A percentile compares a stretch with the other conserved stretches of the same genome.
Conservation (phyloP, 2,113 vertebrate genomes). For the Macrotis lagotis region DNA sequence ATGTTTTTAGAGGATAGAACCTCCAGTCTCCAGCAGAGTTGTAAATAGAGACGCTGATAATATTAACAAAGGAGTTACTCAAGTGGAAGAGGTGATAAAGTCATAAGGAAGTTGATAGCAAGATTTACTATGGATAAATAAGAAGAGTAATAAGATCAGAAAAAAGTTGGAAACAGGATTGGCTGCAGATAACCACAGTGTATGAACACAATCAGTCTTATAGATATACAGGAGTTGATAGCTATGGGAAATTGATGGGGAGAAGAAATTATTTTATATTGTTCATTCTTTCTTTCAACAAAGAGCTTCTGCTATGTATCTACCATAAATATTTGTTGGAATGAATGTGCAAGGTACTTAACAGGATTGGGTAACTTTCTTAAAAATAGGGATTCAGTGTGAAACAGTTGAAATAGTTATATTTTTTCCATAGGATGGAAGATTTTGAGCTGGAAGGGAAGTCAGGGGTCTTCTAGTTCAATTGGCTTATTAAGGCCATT, state of each 20-base stretch:
- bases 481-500: neutral
- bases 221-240: conserved; percentile 26
- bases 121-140: conserved; percentile 2
- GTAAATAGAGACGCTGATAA: conserved; percentile 1
- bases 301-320: neutral
- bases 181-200: neutral
- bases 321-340: neutral
- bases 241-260: conserved; percentile 22
- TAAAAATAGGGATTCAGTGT: neutral
- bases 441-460: neutral
- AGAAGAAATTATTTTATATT: conserved; percentile 44
- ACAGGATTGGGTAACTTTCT: neutral
- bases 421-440: neutral
- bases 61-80: neutral
- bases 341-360: neutral
- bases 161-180: neutral
- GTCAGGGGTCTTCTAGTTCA: neutral
- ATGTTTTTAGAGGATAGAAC: conserved; percentile 22
- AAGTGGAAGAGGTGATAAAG: neutral
- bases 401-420: neutral
- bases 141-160: conserved; percentile 11
- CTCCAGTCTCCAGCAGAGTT: conserved; percentile 10
- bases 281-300: conserved; percentile 24
- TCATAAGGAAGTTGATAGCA: conserved; percentile 25
- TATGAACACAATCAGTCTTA: neutral